Evolutionary conservation across 2,113 vertebrate species (phyloP), one percentile per base, ranked within the genome.

Genomic region (Mesocricetus auratus): DNA sequence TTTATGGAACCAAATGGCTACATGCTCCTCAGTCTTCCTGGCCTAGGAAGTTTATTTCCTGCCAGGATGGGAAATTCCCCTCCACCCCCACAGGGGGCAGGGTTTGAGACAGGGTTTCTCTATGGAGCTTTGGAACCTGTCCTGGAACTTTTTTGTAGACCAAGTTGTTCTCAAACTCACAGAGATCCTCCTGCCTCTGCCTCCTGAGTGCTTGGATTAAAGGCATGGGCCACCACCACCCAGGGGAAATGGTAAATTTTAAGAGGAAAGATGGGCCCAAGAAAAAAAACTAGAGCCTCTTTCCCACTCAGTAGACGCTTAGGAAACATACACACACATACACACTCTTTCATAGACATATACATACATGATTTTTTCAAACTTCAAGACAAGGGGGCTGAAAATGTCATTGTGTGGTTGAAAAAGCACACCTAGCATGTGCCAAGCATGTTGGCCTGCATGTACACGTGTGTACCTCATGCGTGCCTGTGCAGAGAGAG

Each of bases 21-120:
- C 47, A 66, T 90, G 86, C 86, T 86, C 60, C 81, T 94, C 10
- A 62, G 47, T 58, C 64, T 91, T 93, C 82, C 89, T 93, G 21
- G 31, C 45, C 33, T 15, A 21, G 39, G 58, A 71, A 90, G 60
- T 88, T 56, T 86, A 47, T 93, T 92, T 95, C 90, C 26, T 87
- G 42, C 74, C 45, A 68, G 45, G 64, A 73, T 74, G 36, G 47
- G 47, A 47, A 47, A n/a, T n/a, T n/a, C n/a, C n/a, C n/a, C n/a
- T n/a, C n/a, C n/a, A n/a, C n/a, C n/a, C n/a, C n/a, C n/a, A n/a
- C n/a, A n/a, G n/a, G 53, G 53, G 11, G 11, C 3, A 13, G 53
- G 11, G 7, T 6, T 53, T 53, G 50, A 53, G 50, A 53, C 53
- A 56, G 53, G 53, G 53, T 56, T 56, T 56, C 53, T 56, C 53